These are phyloP conservation scores for Perca fluviatilis DNA, from an alignment of 2,113 vertebrate genomes.

Conservation along the genomic window DNA sequence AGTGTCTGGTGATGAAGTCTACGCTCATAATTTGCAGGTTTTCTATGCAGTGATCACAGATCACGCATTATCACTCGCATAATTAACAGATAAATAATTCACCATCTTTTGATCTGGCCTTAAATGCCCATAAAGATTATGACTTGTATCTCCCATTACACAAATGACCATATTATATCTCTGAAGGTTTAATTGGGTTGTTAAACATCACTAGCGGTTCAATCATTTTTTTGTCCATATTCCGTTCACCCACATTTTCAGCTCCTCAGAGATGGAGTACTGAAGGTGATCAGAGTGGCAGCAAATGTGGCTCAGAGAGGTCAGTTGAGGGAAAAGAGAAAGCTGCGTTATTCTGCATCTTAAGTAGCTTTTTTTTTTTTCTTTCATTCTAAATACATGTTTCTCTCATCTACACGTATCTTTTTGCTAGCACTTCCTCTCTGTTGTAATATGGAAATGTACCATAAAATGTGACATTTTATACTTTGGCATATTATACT, in stretches of 20 bases:
- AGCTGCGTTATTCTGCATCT: conserved; percentile 5
- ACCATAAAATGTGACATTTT: conserved; percentile 15
- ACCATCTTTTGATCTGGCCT: conserved; percentile 1
- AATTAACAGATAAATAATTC: conserved; percentile 7
- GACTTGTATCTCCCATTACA: conserved; percentile 9
- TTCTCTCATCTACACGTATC: conserved; percentile 8
- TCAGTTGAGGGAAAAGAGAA: conserved; percentile 1
- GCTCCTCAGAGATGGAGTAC: neutral
- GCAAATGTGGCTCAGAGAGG: neutral
- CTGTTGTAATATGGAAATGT: conserved; percentile 6
- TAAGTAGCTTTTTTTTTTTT: conserved; percentile 10
- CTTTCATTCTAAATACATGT: conserved; percentile 1
- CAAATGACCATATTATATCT: conserved; percentile 23
- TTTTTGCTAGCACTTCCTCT: neutral
- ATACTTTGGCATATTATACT: neutral
- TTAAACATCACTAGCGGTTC: conserved; percentile 8
- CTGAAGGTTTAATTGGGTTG: neutral
- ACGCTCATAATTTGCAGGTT: neutral
- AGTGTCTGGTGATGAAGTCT: neutral
- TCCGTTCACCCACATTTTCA: conserved; percentile 4
- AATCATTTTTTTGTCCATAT: neutral
- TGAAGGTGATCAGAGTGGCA: conserved; percentile 1
- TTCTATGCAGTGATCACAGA: conserved; percentile 9
- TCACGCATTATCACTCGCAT: neutral
- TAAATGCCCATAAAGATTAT: conserved; percentile 10